These are phyloP conservation scores for Dolichoris vasculosae DNA, from an alignment of 1,140 invertebrate species.

Conservation along the genomic window DNA sequence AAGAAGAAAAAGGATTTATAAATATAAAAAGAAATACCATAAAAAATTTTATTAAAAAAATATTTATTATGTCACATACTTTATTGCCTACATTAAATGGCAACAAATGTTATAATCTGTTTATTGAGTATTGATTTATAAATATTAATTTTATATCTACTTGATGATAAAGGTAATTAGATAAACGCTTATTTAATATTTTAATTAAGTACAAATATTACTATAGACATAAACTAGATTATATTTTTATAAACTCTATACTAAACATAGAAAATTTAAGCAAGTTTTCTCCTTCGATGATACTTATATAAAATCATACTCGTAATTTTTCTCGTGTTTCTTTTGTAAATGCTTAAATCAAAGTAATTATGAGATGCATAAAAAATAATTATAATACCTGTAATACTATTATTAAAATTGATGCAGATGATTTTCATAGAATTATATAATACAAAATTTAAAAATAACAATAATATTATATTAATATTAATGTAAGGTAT, in stretches of 20 bases:
- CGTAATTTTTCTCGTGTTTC: too few species aligned
- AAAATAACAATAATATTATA: too few species aligned
- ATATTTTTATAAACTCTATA: too few species aligned
- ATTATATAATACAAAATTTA: too few species aligned
- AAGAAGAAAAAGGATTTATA: background rate
- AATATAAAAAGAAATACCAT: background rate
- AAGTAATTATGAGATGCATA: background rate
- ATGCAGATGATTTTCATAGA: background rate
- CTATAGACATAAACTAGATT: too few species aligned
- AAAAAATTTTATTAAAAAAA: constrained; percentile 27
- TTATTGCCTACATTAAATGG: constrained; percentile 43
- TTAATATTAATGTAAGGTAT: too few species aligned
- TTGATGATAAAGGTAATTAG: too few species aligned
- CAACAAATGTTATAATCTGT: constrained; percentile 37
- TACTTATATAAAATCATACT: too few species aligned
- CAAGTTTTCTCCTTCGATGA: too few species aligned
- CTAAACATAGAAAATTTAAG: too few species aligned
- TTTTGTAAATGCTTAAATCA: background rate
- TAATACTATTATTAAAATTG: background rate
- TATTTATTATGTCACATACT: constrained; percentile 33
- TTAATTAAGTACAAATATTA: background rate
- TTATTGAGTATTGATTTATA: constrained; percentile 19
- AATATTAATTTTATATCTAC: background rate
- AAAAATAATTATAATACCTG: background rate
- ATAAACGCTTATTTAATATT: background rate